phyloP scores from a whole-genome alignment of 2,113 vertebrate genomes.

The Ictalurus punctatus region DNA sequence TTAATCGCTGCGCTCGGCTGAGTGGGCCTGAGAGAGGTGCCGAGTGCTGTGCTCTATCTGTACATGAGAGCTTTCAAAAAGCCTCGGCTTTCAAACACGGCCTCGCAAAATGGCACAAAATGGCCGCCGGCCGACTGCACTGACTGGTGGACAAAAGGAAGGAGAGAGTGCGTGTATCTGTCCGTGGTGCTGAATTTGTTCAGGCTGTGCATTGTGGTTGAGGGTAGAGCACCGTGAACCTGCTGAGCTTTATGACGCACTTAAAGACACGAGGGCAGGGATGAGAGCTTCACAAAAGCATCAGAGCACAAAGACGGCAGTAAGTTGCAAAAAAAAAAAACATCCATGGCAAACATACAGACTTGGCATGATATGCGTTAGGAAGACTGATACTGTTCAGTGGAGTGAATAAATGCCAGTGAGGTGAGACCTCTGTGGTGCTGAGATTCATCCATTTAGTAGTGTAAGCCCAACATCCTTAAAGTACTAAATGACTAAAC shows the following conservation, averaged over 20 bases:
- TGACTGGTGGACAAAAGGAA: conserved; percentile 32
- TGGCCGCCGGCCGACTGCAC: conserved; percentile 50
- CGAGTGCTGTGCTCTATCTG: conserved; percentile 63
- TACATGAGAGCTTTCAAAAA: conserved; percentile 59
- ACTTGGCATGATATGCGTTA: not conserved
- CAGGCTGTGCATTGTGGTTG: conserved; percentile 33
- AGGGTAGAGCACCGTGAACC: not conserved
- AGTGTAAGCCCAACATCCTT: not conserved
- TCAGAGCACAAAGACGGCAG: not conserved
- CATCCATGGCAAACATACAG: not conserved
- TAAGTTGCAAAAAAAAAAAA: not conserved
- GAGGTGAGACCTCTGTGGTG: not conserved
- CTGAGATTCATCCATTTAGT: conserved; percentile 4
- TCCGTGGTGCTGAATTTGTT: conserved; percentile 26
- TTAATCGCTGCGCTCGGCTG: conserved; percentile 72
- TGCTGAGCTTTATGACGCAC: conserved; percentile 14
- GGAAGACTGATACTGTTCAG: not conserved
- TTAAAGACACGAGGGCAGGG: conserved; percentile 17
- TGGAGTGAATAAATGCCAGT: not conserved
- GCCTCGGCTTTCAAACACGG: conserved; percentile 49
- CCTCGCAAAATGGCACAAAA: conserved; percentile 66
- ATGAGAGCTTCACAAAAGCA: conserved; percentile 19
- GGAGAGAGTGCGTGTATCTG: conserved; percentile 4
- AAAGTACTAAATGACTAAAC: not conserved
- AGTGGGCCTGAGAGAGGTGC: conserved; percentile 65